Conservation (phyloP, 2,888 invertebrate genomes). For the Patella pellucida region DNA sequence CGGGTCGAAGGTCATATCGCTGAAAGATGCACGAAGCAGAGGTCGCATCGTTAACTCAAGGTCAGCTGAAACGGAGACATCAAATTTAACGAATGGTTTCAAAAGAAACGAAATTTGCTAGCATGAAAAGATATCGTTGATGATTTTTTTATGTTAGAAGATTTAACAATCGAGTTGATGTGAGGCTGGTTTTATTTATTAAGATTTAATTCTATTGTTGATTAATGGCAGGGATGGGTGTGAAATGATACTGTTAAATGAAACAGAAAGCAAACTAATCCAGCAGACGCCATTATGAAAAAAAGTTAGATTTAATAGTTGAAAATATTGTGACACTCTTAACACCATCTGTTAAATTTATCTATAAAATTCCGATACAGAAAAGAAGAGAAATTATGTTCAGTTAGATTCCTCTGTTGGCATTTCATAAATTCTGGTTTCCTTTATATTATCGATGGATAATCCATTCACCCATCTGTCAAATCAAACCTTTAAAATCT, state of each 20-base stretch:
- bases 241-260: neutral
- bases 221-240: neutral
- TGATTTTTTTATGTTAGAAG: neutral
- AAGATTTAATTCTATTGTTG: neutral
- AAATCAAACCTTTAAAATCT: too few species aligned
- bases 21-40: neutral
- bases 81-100: constrained; percentile 8
- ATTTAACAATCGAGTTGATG: neutral
- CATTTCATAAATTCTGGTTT: too few species aligned
- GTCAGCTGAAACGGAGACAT: constrained; percentile 2
- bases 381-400: too few species aligned
- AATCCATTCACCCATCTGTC: too few species aligned
- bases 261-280: neutral
- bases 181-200: neutral
- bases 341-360: neutral
- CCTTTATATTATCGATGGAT: too few species aligned
- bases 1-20: neutral
- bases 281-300: neutral
- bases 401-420: too few species aligned
- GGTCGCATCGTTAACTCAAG: neutral
- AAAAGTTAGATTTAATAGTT: too few species aligned
- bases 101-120: constrained; percentile 8
- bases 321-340: neutral
- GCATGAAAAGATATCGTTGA: neutral
- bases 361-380: neutral